phyloP scores from a whole-genome alignment of 2,797 vertebrate species.

The Triplophysa yarkandensis region DNA sequence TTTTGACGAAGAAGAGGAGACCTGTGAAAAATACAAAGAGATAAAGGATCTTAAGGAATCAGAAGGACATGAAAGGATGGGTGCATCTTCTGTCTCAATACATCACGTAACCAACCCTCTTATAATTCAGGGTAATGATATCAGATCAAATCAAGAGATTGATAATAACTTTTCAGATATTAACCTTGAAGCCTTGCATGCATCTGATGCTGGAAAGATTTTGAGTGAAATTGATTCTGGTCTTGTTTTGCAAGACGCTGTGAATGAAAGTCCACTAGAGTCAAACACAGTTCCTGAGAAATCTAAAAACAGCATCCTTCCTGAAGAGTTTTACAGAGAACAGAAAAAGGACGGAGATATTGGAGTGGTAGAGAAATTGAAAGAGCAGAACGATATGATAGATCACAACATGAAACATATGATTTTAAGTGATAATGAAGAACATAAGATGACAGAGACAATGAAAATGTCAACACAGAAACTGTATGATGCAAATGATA shows the following conservation, averaged over 20 bases:
- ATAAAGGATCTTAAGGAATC: not conserved
- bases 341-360: not conserved
- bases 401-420: not conserved
- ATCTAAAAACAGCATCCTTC: not conserved
- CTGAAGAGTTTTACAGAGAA: not conserved
- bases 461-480: not conserved
- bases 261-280: not conserved
- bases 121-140: not conserved
- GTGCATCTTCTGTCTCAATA: not conserved
- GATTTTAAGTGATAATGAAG: conserved; percentile 1
- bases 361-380: not conserved
- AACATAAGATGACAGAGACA: not conserved
- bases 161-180: not conserved
- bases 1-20: not conserved
- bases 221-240: not conserved
- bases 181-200: not conserved
- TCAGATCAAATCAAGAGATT: not conserved
- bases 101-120: conserved; percentile 7
- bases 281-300: not conserved
- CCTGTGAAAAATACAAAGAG: not conserved
- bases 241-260: no score
- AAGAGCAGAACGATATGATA: conserved; percentile 1
- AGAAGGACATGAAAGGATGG: not conserved
- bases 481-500: not conserved
- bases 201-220: not conserved